Conservation (phyloP, 1,140 invertebrate genomes). For the Drosophila triauraria region DNA sequence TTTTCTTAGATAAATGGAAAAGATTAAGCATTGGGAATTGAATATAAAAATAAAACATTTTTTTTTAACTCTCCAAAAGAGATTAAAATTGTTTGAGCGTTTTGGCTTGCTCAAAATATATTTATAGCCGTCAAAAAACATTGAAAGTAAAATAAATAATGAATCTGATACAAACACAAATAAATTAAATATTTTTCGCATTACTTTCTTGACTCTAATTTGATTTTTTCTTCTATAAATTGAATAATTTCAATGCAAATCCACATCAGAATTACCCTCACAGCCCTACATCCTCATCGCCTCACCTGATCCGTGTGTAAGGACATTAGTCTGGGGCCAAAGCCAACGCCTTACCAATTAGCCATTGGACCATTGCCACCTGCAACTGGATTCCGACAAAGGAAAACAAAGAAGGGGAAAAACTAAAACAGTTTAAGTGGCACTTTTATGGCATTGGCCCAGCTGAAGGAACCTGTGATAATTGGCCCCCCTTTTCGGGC, state of each 20-base stretch:
- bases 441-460: conserved; percentile 76
- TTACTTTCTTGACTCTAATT: background rate
- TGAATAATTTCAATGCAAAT: background rate
- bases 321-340: conserved; percentile 35
- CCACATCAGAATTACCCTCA: conserved; percentile 3
- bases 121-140: too few species aligned
- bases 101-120: too few species aligned
- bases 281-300: background rate
- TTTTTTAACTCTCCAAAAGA: too few species aligned
- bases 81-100: too few species aligned
- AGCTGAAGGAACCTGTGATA: conserved; percentile 55
- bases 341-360: conserved; percentile 43
- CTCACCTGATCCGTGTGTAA: conserved; percentile 10
- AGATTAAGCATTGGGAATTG: background rate
- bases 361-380: conserved; percentile 53
- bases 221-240: background rate
- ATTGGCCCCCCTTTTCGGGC: conserved; percentile 41
- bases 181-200: background rate
- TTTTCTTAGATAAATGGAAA: background rate
- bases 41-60: too few species aligned
- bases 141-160: background rate
- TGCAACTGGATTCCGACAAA: conserved; percentile 55
- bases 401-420: conserved; percentile 38
- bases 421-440: conserved; percentile 81
- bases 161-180: background rate